phyloP scores from a whole-genome alignment of 2,888 invertebrate genomes.

The Ectemnius lituratus region DNA sequence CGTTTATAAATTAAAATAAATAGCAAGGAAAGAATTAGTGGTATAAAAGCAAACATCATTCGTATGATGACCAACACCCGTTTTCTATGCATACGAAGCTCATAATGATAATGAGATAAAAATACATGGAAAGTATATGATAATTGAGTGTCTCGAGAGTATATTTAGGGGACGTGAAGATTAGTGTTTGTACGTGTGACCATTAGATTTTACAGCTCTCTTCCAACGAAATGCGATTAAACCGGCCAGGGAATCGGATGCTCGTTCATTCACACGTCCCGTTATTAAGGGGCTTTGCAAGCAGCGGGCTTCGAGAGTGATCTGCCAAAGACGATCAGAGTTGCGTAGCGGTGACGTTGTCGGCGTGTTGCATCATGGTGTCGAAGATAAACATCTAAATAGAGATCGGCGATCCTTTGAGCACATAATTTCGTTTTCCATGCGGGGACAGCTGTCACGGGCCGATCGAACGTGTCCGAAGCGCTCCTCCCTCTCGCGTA shows the following conservation, averaged over 20 bases:
- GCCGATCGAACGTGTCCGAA: constrained; percentile 53
- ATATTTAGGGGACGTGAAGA: not conserved
- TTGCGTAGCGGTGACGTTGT: constrained; percentile 41
- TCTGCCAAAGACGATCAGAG: constrained; percentile 47
- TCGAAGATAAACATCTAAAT: constrained; percentile 75
- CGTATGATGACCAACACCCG: too few species aligned
- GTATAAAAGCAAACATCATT: too few species aligned
- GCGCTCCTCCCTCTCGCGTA: not conserved
- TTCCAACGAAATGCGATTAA: constrained; percentile 54
- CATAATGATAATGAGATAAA: not conserved
- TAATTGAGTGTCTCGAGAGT: not conserved
- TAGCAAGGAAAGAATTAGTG: not conserved
- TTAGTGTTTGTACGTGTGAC: constrained; percentile 15
- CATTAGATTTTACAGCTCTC: constrained; percentile 44
- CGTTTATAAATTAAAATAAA: not conserved
- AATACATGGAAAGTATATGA: not conserved
- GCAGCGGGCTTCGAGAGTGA: not conserved
- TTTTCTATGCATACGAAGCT: too few species aligned
- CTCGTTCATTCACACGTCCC: constrained; percentile 62
- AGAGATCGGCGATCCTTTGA: constrained; percentile 76
- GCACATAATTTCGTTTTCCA: constrained; percentile 76
- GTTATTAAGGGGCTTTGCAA: constrained; percentile 32
- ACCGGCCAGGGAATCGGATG: constrained; percentile 62
- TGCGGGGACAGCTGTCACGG: constrained; percentile 76
- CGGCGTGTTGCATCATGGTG: constrained; percentile 59